Evolutionary conservation across 2,888 invertebrate species (phyloP), one percentile per base, ranked within the genome.

Genomic region (Petrolisthes cinctipes): DNA sequence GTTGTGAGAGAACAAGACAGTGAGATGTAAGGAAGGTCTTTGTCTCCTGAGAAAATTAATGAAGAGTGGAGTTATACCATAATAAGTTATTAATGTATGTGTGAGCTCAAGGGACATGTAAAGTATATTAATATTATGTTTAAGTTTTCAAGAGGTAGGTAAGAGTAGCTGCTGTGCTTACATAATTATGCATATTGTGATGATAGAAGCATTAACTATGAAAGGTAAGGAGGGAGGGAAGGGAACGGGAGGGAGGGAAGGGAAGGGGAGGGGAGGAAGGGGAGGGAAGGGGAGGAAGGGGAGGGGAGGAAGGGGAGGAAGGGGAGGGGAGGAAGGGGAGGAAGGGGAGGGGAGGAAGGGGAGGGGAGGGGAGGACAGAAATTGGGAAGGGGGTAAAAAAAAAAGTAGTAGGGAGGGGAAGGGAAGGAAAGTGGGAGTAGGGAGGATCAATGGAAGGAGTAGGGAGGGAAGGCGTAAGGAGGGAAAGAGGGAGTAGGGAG

Each of bases 351-450:
- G 20, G n/a, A n/a, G n/a, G 73, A 73, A n/a, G 73, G 20, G n/a
- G 73, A n/a, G n/a, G n/a, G n/a, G 37, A 37, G 37, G 76, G 53
- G 78, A 78, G 37, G 78, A 53, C 51, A 53, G 53, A 78, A 53
- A 53, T 53, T 9, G 53, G 53, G 79, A 73, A 14, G 20, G 3
- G 37, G 81, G 57, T 23, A 53, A 11, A n/a, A 78, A 53, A 11
- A 78, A 17, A 11, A 61, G 57, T 3, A 61, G 11, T n/a, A 61
- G 23, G 20, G 81, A 4, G 23, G 81, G 51, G 61, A 51, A n/a
- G 20, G 73, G n/a, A 9, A 14, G 11, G 6, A 51, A 14, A 37
- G 51, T 6, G 20, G 20, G 20, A n/a, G 73, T 11, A n/a, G 73
- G 73, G n/a, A n/a, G 73, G 73, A 20, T 7, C 11, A n/a, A 20